Evolutionary conservation across 2,888 invertebrate species (phyloP), one percentile per base, ranked within the genome.

Genomic region (Leistus spinibarbis): DNA sequence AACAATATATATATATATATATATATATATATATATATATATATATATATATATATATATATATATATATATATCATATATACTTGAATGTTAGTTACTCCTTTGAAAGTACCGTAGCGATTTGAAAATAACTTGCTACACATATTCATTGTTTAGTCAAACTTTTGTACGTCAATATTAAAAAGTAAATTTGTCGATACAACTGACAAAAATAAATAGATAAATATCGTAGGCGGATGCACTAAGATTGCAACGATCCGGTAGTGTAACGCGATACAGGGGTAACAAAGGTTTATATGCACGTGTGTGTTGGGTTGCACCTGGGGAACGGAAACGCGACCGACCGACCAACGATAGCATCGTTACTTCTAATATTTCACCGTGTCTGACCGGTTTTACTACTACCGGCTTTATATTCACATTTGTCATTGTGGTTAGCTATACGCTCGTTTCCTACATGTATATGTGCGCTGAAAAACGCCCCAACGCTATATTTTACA

Each of bases 361-460:
- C 73, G 67, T 67, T 67, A 73, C 67, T 73, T 73, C 73, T 73
- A 73, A 73, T 73, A 73, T 73, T 73, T 73, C 73, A 73, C 62
- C 53, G 64, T 54, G 64, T 69, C 56, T 56, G 75, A 69, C 68
- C 63, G 75, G 63, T 68, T 75, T 75, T 75, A 75, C 75, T 69
- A 75, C 75, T 69, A 54, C 69, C 56, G 56, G 69, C 54, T 64
- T 69, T 75, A 75, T 63, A 75, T 75, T 68, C 68, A 69, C 75
- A 69, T 75, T 75, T 75, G 75, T 75, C 75, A 73, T 73, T 57
- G 40, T n/a, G 66, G 40, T 40, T 40, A 40, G 5, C 5, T 40
- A 40, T 40, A 40, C 1, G 27, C 9, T 7, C 27, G 27, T 27
- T 7, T 27, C n/a, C 5, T 27, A 27, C 9, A 9, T 27, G 27